Evolutionary conservation across 2,113 vertebrate genomes (phyloP).

Genomic region (Lasiurus borealis): DNA sequence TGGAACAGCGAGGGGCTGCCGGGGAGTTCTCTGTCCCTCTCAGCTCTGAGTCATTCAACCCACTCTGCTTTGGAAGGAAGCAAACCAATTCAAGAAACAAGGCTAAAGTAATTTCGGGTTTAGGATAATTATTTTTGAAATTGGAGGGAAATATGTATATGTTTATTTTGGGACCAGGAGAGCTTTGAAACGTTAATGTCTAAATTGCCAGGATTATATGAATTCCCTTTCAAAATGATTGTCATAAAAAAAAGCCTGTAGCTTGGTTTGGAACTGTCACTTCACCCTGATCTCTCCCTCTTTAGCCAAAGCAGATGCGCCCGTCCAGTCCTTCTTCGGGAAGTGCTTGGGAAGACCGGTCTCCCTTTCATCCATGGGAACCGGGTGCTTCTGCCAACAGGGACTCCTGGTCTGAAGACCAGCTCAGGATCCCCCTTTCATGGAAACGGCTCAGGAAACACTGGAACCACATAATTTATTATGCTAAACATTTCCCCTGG

Average conservation of each 20-base stretch:
- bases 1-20: rapidly evolving
- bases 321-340: rapidly evolving
- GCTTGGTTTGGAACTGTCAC: constrained; percentile 70
- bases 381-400: neutral
- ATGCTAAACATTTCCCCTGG: constrained; percentile 73
- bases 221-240: constrained; percentile 80
- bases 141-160: constrained; percentile 69
- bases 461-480: constrained; percentile 72
- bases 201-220: constrained; percentile 79
- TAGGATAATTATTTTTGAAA: constrained; percentile 67
- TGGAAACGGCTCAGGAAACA: constrained; percentile 61
- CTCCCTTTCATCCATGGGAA: neutral
- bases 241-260: neutral
- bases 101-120: constrained; percentile 18
- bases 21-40: neutral
- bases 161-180: constrained; percentile 66
- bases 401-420: constrained; percentile 60
- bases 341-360: neutral
- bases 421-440: constrained; percentile 61
- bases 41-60: neutral
- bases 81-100: neutral
- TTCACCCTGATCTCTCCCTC: neutral
- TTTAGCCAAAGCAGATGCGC: constrained; percentile 68
- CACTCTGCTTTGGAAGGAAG: neutral
- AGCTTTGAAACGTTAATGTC: constrained; percentile 73